phyloP scores from a whole-genome alignment of 1,140 invertebrate genomes.

The Neuroterus valhalla region DNA sequence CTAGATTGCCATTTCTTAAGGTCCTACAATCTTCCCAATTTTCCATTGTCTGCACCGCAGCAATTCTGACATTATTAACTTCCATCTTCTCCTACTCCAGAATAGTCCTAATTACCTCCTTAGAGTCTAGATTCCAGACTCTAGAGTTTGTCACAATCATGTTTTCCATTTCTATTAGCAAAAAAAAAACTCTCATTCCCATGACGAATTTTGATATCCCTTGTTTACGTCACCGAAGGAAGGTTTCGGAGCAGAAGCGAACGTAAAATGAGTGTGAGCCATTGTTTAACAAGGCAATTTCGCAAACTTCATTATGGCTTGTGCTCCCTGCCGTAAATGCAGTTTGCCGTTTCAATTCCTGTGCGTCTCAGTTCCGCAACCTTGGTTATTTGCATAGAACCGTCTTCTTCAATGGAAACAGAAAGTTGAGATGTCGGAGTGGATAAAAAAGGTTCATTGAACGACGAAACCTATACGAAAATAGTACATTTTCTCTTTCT shows the following conservation, averaged over 20 bases:
- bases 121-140: too few relatives aligned
- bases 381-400: conserved; percentile 8
- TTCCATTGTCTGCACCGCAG: too few relatives aligned
- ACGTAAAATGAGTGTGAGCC: conserved; percentile 1
- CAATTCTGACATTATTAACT: too few relatives aligned
- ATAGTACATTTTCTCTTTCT: not conserved
- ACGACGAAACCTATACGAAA: conserved; percentile 12
- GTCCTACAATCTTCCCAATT: too few relatives aligned
- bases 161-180: not conserved
- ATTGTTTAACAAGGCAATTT: conserved; percentile 29
- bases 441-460: conserved; percentile 18
- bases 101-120: too few relatives aligned
- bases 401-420: conserved; percentile 8
- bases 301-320: conserved; percentile 16
- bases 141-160: too few relatives aligned
- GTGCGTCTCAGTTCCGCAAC: conserved; percentile 9
- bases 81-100: too few relatives aligned
- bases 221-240: not conserved
- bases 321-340: conserved; percentile 15
- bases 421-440: conserved; percentile 23
- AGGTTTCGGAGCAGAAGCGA: conserved; percentile 4
- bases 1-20: too few relatives aligned
- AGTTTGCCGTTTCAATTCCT: conserved; percentile 23
- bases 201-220: conserved; percentile 13
- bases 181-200: not conserved